A percentile compares a stretch with the other conserved stretches of the same genome.
These are phyloP conservation scores for Peromyscus attwateri DNA, from an alignment of 2,797 vertebrate genomes.

Conservation along the genomic window DNA sequence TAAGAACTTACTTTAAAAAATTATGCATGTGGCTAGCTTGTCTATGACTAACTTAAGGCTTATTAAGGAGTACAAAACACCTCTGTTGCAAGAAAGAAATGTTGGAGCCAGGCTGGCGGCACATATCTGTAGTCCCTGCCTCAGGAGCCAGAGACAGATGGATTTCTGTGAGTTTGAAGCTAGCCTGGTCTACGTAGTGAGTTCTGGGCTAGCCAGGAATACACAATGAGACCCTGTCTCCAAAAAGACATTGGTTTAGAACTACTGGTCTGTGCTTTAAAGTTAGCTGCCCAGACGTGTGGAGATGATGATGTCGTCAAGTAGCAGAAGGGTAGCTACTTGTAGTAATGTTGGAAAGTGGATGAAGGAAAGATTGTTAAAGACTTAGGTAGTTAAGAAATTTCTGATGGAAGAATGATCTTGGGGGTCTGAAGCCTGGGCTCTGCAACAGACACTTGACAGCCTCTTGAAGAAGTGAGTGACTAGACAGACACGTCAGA, in stretches of 20 bases:
- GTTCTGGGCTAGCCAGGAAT: neutral
- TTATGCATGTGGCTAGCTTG: neutral
- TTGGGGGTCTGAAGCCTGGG: neutral
- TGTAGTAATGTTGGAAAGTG: conserved; percentile 27
- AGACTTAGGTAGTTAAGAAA: neutral
- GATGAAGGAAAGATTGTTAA: conserved; percentile 41
- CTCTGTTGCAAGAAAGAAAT: conserved; percentile 24
- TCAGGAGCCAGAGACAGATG: neutral
- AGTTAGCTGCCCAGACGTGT: neutral
- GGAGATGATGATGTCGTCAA: conserved; percentile 14
- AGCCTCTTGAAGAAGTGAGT: conserved; percentile 17
- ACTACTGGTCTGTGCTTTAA: neutral
- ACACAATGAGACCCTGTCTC: neutral
- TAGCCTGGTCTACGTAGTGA: neutral
- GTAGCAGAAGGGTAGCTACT: conserved; percentile 38
- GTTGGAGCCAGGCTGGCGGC: neutral
- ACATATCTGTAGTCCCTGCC: neutral
- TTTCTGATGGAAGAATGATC: neutral
- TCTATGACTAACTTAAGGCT: conserved; percentile 6
- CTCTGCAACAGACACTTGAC: neutral
- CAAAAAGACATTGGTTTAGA: neutral
- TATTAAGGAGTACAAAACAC: conserved; percentile 32
- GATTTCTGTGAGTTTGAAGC: neutral
- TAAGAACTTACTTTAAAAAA: conserved; percentile 30
- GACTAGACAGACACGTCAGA: neutral